A percentile compares a stretch with the other conserved stretches of the same genome.
phyloP scores from a whole-genome alignment of 2,113 vertebrate species.

The Columbina picui region DNA sequence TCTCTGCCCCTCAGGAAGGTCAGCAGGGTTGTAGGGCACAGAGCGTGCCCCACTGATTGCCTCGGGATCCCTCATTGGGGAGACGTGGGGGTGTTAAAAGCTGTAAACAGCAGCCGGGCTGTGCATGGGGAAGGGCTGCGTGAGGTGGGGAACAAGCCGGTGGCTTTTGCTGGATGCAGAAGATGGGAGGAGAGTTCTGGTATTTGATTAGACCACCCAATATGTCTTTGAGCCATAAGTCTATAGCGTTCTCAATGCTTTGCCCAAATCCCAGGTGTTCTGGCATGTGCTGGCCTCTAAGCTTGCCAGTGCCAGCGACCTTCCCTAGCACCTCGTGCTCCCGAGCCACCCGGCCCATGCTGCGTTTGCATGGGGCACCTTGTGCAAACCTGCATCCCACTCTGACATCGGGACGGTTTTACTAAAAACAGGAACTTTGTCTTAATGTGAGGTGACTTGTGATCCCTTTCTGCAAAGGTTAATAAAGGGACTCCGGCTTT shows the following conservation, averaged over 20 bases:
- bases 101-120: no score
- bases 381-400: rapidly evolving
- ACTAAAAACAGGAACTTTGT: rapidly evolving
- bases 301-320: not conserved
- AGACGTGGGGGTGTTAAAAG: not conserved
- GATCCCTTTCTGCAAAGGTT: rapidly evolving
- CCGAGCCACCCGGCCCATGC: not conserved
- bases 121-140: rapidly evolving
- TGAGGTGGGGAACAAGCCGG: rapidly evolving
- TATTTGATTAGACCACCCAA: not conserved
- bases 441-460: rapidly evolving
- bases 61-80: not conserved
- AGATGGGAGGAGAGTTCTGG: rapidly evolving
- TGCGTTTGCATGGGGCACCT: rapidly evolving
- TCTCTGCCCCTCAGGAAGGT: not conserved
- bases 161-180: not conserved
- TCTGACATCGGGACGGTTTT: rapidly evolving
- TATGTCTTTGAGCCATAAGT: rapidly evolving
- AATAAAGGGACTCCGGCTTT: not conserved
- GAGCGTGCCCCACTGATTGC: rapidly evolving
- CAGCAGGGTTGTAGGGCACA: rapidly evolving
- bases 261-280: no score
- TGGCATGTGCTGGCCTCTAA: no score
- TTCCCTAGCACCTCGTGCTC: rapidly evolving
- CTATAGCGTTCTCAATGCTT: rapidly evolving